Conservation (phyloP, 2,797 vertebrate genomes). For the Emydoidea blandingii region DNA sequence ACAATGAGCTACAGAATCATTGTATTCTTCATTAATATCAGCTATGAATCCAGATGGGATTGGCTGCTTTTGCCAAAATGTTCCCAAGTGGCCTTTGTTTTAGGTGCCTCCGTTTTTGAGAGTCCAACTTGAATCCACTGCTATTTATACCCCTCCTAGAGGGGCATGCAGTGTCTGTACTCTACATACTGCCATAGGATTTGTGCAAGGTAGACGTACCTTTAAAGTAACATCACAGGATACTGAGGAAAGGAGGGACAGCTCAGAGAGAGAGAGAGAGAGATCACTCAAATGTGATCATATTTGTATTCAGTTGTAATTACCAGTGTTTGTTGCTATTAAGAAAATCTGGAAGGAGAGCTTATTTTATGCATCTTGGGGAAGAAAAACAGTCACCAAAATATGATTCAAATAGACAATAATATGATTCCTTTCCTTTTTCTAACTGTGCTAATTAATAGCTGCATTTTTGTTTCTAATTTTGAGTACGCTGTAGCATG, state of each 20-base stretch:
- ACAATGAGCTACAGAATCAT: neutral
- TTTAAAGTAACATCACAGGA: neutral
- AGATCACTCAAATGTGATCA: neutral
- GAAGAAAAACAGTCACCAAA: neutral
- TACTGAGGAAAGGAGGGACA: neutral
- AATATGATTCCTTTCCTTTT: neutral
- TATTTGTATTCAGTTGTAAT: neutral
- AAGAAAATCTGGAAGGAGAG: neutral
- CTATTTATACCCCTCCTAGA: neutral
- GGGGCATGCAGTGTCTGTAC: neutral
- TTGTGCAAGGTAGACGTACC: neutral
- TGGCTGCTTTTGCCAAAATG: neutral
- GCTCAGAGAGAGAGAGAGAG: neutral
- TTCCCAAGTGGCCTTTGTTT: neutral
- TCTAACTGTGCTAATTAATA: neutral
- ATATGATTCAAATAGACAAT: neutral
- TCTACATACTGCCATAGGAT: neutral
- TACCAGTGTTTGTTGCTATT: fast-evolving
- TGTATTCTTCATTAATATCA: neutral
- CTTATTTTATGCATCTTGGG: neutral
- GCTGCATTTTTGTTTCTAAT: neutral
- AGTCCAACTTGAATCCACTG: neutral
- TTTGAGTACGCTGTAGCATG: neutral
- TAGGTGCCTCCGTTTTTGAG: neutral
- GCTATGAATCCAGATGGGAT: neutral